Base-by-base conservation (phyloP, 1,140 invertebrate species). In the Mylabris phalerata region DNA sequence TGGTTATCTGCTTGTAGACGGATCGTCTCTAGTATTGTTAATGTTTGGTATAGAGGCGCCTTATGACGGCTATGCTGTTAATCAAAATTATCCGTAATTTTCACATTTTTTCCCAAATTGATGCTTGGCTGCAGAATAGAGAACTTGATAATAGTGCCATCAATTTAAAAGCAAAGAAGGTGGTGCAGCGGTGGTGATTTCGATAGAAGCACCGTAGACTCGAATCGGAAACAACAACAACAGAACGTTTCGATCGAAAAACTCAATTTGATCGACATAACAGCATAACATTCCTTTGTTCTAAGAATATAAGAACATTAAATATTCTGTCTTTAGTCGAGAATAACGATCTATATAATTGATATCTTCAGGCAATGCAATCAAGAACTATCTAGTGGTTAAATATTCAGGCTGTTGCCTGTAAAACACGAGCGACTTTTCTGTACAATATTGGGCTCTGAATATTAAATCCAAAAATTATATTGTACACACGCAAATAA, bases 271-370 rank as follows among this genome's bases (percentile, higher is more conserved):
- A 45, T 42, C 9, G 11, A 24, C 43, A 45, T 32, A 32, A 42
- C 32, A 32, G 32, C 4, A 4, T 7, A 19, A 73, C 71, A 70
- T 68, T 68, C 67, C 68, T 70, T 70, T 68, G 67, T 70, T 63
- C 54, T 32, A 42, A 56, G 60, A 60, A 62, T 67, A 66, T 64
- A 62, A 62, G 64, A 64, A 57, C 69, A 71, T 71, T 71, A 67
- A 67, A 60, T 71, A 71, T 71, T 69, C 67, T 63, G 67, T 68
- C 66, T 69, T 69, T 68, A 67, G 63, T 67, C 57, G 63, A 63
- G 67, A 70, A 71, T 69, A 68, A 68, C 68, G 65, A 71, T 73
- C 70, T 71, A 70, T 70, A 70, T 73, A 73, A 71, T 73, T 73
- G 71, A 73, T 71, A 73, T 71, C 71, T 71, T 60, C 57, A 51